Evolutionary conservation across 2,113 vertebrate species (phyloP), one percentile per base, ranked within the genome.

Genomic region (Zeus faber): DNA sequence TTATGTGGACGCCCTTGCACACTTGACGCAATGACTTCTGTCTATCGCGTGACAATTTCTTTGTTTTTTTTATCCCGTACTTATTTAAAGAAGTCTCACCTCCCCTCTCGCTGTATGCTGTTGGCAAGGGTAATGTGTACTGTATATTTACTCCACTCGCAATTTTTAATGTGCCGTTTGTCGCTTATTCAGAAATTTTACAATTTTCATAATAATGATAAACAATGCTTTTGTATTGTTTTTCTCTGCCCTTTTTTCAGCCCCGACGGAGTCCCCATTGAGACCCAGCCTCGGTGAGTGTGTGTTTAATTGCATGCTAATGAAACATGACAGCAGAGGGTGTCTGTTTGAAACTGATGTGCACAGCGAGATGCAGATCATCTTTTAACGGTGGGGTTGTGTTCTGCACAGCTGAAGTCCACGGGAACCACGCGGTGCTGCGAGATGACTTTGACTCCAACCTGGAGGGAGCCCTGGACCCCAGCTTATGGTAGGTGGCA

Each of bases 401-500:
- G 17, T 76, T 58, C 37, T 67, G n/a, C 79, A 48, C 50, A 99
- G 97, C 94, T 77, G 93, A 97, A 85, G 86, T 98, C 67, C 93
- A 99, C 53, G 92, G 92, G 11, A 90, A 92, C 70, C 93, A 93
- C 31, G 84, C 95, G 62, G 93, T 98, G 59, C 85, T 99, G 10
- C 88, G 97, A 59, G 97, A 99, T 53, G 94, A 98, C 79, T 99
- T 99, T 81, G 97, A 98, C 76, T 97, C 95, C 56, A 93, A 92
- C 74, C 87, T 90, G 44, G 89, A 92, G 64, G 90, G 84, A 71
- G 93, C 93, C 78, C 55, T 98, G 75, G 95, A 98, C 82, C 81
- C 91, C 62, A 85, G 67, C 48, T 90, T 99, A 86, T 98, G 96
- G 97, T 99, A 82, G 84, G 92, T 85, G 63, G n/a, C n/a, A n/a